Percentiles rank a stretch among this genome's conserved stretches.
phyloP scores from a whole-genome alignment of 2,888 invertebrate species.

The Drymonia ruficornis region DNA sequence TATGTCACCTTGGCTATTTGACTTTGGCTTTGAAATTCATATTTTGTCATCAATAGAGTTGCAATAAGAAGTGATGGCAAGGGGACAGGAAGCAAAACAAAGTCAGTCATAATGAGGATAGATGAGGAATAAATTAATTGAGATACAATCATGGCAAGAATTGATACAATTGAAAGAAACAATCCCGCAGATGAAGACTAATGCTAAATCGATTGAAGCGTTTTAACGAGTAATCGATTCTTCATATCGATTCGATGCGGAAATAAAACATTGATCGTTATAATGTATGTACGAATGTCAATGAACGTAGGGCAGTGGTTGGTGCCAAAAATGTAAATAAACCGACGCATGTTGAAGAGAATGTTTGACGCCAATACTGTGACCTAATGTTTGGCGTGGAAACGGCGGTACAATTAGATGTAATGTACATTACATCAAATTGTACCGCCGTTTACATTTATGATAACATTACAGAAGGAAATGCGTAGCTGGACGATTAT shows the following conservation, averaged over 20 bases:
- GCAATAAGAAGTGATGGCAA: conserved; percentile 11
- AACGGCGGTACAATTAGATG: neutral
- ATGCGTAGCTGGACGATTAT: neutral
- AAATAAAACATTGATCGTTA: conserved; percentile 38
- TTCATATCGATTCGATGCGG: conserved; percentile 19
- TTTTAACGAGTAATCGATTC: conserved; percentile 4
- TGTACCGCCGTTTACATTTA: too few relatives aligned
- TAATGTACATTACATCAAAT: too few relatives aligned
- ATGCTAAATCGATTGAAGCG: conserved; percentile 6
- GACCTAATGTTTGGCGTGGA: conserved; percentile 12
- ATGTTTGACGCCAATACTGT: conserved; percentile 24
- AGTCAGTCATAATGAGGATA: conserved; percentile 31
- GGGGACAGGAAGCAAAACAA: conserved; percentile 21
- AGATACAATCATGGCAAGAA: conserved; percentile 36
- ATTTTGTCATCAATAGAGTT: too few relatives aligned
- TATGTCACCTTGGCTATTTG: too few relatives aligned
- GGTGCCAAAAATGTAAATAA: conserved; percentile 46
- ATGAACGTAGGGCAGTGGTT: conserved; percentile 41
- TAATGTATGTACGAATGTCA: conserved; percentile 45
- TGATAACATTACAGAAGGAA: neutral
- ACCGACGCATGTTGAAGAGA: conserved; percentile 21
- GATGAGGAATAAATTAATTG: conserved; percentile 37
- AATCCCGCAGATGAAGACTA: conserved; percentile 11
- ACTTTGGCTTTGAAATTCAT: neutral
- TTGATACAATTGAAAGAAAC: conserved; percentile 39